Percentiles rank a stretch among this genome's conserved stretches.
phyloP scores from a whole-genome alignment of 2,888 invertebrate species.

The Melinopterus prodromus region DNA sequence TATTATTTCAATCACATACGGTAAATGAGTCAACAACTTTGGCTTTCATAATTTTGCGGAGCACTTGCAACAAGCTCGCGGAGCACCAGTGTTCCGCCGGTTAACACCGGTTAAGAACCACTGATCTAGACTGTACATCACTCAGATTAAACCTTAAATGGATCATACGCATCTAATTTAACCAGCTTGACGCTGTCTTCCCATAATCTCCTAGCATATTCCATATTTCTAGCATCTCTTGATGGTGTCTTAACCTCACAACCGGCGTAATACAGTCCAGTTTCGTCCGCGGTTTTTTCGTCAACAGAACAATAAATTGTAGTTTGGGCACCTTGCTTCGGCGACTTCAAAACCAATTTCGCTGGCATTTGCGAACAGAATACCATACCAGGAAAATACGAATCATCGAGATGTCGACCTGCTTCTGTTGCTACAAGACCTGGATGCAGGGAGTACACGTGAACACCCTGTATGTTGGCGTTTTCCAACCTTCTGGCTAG shows the following conservation, averaged over 20 bases:
- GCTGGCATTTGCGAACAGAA: constrained; percentile 42
- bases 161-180: constrained; percentile 59
- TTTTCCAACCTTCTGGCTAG: constrained; percentile 64
- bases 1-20: too few species aligned
- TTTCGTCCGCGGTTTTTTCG: constrained; percentile 69
- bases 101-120: too few species aligned
- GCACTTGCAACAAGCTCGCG: too few species aligned
- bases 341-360: constrained; percentile 51
- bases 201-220: constrained; percentile 70
- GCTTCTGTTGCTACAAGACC: constrained; percentile 80
- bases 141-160: constrained; percentile 49
- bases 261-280: constrained; percentile 68
- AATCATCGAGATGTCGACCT: constrained; percentile 67
- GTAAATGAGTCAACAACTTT: too few species aligned
- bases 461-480: constrained; percentile 63
- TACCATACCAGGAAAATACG: constrained; percentile 43
- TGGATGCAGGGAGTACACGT: constrained; percentile 76
- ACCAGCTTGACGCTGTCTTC: constrained; percentile 65
- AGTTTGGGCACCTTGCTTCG: constrained; percentile 78
- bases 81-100: too few species aligned
- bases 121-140: too few species aligned
- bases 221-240: constrained; percentile 63
- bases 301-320: constrained; percentile 76
- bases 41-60: too few species aligned
- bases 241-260: constrained; percentile 64